Percentiles rank a stretch among this genome's conserved stretches.
Conservation (phyloP, 2,113 vertebrate species). For the Rallus limicola region DNA sequence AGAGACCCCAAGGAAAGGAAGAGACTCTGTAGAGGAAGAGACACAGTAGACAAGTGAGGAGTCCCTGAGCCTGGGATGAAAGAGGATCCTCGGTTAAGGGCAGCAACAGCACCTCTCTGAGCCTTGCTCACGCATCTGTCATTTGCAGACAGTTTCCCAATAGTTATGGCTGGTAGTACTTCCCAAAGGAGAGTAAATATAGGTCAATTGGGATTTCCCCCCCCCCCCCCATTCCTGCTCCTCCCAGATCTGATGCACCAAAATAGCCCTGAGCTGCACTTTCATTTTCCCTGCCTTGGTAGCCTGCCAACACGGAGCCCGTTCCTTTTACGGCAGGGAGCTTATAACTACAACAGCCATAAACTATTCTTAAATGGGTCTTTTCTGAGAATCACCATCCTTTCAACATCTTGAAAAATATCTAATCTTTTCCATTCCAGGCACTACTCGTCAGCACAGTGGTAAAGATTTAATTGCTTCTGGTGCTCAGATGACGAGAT, state of each 20-base stretch:
- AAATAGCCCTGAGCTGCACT: not conserved
- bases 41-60: not conserved
- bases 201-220: not conserved
- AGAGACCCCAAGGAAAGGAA: not conserved
- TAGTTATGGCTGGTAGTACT: not conserved
- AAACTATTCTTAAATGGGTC: conserved; percentile 43
- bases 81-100: not conserved
- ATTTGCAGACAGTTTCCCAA: not conserved
- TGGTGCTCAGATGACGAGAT: conserved; percentile 29
- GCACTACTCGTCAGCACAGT: not conserved
- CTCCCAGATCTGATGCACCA: not conserved
- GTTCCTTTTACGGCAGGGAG: conserved; percentile 42
- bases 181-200: not conserved
- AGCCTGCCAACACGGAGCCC: not conserved
- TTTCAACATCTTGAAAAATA: conserved; percentile 53
- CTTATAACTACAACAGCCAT: conserved; percentile 1
- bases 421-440: conserved; percentile 34
- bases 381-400: not conserved
- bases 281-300: conserved; percentile 5
- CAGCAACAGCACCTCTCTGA: not conserved
- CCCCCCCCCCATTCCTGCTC: not conserved
- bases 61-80: not conserved
- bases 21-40: not conserved
- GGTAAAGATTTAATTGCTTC: conserved; percentile 44
- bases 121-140: not conserved